Evolutionary conservation across 2,888 invertebrate genomes (phyloP), one percentile per base, ranked within the genome.

Genomic region (Cyrtodaria siliqua): DNA sequence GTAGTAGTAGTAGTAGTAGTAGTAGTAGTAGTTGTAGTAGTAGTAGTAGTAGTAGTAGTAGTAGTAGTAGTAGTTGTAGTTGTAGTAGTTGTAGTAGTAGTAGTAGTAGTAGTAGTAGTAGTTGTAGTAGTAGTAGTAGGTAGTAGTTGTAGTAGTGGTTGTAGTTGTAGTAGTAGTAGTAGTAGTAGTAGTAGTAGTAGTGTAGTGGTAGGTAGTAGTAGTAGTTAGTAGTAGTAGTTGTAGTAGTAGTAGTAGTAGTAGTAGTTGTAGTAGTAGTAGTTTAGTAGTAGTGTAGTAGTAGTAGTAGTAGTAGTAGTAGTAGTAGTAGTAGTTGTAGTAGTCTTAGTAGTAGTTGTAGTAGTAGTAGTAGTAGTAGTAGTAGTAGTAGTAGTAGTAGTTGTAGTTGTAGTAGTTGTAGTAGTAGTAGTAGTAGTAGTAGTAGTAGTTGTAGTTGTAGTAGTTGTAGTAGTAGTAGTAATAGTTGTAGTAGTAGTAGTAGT

Each of bases 21-120:
- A 14, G 50, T 50, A 20, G 20, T 50, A 3, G 20, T 18, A 50
- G 50, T 50, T 18, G 2, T 18, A 50, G 18, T 18, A 50, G 50
- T 50, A 50, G 50, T 50, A 50, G 50, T 18, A 50, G 50, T 12
- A 18, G 50, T 50, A 20, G 23, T 50, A 20, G 50, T 50, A 50
- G 50, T 18, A 50, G 50, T 50, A 50, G 50, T 50, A 50, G 18
- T 50, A 50, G 50, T 3, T 18, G 50, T 50, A 50, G 23, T 20
- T 18, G 23, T 20, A 18, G 50, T 20, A 50, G 50, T 20, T 14
- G 50, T 18, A 50, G 50, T 20, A 50, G 50, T 3, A 50, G 50
- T 50, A 50, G 23, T 20, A 50, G 23, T 20, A 18, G 50, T 20
- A 50, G 50, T 20, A 20, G 50, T 18, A 50, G 50, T 20, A 9